A percentile compares a stretch with the other conserved stretches of the same genome.
phyloP scores from a whole-genome alignment of 35 echinoderm and acorn worm species.

The Amphiura filiformis region DNA sequence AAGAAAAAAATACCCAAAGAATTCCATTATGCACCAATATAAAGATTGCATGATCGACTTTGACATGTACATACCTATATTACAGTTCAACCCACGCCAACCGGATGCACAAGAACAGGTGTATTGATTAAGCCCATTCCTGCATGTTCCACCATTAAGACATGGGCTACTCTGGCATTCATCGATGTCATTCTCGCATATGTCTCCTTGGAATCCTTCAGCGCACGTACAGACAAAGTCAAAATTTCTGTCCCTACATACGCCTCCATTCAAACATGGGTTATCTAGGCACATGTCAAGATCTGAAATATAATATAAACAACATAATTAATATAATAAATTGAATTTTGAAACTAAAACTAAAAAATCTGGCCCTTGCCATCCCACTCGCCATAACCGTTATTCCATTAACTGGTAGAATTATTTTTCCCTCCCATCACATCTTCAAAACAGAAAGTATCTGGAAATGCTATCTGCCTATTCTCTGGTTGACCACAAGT shows the following conservation, averaged over 20 bases:
- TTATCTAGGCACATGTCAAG: background rate
- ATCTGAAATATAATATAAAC: background rate
- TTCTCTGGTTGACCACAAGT: too few species aligned
- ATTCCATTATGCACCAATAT: too few species aligned
- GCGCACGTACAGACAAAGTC: background rate
- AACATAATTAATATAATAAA: too few species aligned
- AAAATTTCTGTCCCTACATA: background rate
- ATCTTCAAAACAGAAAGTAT: too few species aligned
- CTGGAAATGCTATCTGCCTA: too few species aligned
- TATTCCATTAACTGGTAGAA: too few species aligned
- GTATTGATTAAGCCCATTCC: constrained; percentile 45
- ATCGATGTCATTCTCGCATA: constrained; percentile 9
- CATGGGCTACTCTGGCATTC: constrained; percentile 55
- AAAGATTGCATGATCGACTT: too few species aligned
- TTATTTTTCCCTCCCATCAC: too few species aligned
- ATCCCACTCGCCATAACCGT: too few species aligned
- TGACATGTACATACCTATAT: constrained; percentile 51
- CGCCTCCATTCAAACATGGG: background rate
- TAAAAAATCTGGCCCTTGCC: too few species aligned
- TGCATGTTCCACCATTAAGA: constrained; percentile 33
- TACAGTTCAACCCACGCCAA: constrained; percentile 18
- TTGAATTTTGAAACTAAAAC: too few species aligned
- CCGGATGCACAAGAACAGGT: constrained; percentile 17
- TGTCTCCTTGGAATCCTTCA: background rate
- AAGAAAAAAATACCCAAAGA: too few species aligned